These are phyloP conservation scores for Daphoenositta chrysoptera DNA, from an alignment of 2,113 vertebrate species.

Conservation along the genomic window DNA sequence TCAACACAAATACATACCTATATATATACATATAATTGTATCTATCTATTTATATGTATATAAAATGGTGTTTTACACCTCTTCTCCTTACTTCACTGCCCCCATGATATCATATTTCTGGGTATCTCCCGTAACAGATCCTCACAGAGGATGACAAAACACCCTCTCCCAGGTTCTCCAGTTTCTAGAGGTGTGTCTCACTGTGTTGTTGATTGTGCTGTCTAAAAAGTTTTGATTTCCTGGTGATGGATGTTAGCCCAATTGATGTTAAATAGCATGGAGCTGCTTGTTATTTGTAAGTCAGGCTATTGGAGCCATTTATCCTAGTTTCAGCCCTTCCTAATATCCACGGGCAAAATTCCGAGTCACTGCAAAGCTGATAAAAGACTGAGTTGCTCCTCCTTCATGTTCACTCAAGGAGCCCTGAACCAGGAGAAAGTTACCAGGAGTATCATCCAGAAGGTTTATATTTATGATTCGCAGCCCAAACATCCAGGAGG, in stretches of 20 bases:
- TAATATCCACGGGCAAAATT: constrained; percentile 49
- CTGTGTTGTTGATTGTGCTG: constrained; percentile 4
- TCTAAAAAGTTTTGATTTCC: constrained; percentile 42
- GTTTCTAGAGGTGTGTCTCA: neutral
- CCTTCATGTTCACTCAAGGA: constrained; percentile 30
- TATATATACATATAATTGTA: neutral
- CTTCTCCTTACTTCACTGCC: neutral
- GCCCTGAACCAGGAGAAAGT: constrained; percentile 19
- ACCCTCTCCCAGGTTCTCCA: neutral
- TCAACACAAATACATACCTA: neutral
- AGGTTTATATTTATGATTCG: constrained; percentile 47
- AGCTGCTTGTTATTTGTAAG: constrained; percentile 41
- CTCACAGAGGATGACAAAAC: neutral
- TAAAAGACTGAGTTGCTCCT: constrained; percentile 48
- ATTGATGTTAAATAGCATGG: constrained; percentile 45
- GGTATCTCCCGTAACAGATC: neutral
- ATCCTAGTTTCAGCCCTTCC: constrained; percentile 51
- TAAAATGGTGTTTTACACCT: neutral
- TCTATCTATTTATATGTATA: too few species aligned
- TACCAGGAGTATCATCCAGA: neutral
- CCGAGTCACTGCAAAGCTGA: constrained; percentile 34
- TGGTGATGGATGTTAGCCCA: constrained; percentile 8
- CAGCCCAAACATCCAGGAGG: constrained; percentile 33
- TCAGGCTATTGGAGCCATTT: constrained; percentile 57
- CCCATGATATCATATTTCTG: neutral